Percentiles rank a stretch among this genome's conserved stretches.
Evolutionary conservation across 2,113 vertebrate genomes (phyloP).

Genomic region (Piprites chloris): DNA sequence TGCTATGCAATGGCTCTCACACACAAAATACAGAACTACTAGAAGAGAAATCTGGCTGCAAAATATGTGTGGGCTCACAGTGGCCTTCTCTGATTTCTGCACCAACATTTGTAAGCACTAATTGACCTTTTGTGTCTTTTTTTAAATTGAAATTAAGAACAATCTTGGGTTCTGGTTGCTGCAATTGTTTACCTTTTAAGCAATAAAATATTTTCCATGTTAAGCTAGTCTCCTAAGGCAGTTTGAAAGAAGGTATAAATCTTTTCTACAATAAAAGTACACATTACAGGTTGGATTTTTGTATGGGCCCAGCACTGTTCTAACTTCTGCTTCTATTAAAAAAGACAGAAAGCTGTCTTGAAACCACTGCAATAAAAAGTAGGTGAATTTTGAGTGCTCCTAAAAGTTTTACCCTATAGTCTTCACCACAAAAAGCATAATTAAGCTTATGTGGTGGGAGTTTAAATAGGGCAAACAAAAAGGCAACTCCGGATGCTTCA

Average conservation of each 20-base stretch:
- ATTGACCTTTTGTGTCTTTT: not conserved
- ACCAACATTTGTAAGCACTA: not conserved
- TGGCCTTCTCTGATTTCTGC: not conserved
- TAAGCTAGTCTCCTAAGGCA: not conserved
- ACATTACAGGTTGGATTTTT: not conserved
- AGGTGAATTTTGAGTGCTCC: not conserved
- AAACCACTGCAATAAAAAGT: not conserved
- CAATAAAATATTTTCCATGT: not conserved
- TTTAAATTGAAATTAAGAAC: not conserved
- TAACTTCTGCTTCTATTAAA: not conserved
- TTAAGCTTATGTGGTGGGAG: not conserved
- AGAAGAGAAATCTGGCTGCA: not conserved
- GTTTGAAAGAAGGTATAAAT: not conserved
- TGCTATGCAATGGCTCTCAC: not conserved
- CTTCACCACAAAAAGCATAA: not conserved
- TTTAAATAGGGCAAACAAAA: slow-evolving; percentile 4
- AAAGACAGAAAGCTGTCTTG: not conserved
- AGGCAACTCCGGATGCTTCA: not conserved
- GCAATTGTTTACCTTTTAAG: not conserved
- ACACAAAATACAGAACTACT: not conserved
- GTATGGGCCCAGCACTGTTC: not conserved
- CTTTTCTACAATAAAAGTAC: not conserved
- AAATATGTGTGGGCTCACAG: not conserved
- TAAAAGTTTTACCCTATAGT: not conserved
- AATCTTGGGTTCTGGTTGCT: not conserved